Percentiles rank a stretch among this genome's conserved stretches.
Conservation (phyloP, 1,140 invertebrate species). For the Leucophenga varia region DNA sequence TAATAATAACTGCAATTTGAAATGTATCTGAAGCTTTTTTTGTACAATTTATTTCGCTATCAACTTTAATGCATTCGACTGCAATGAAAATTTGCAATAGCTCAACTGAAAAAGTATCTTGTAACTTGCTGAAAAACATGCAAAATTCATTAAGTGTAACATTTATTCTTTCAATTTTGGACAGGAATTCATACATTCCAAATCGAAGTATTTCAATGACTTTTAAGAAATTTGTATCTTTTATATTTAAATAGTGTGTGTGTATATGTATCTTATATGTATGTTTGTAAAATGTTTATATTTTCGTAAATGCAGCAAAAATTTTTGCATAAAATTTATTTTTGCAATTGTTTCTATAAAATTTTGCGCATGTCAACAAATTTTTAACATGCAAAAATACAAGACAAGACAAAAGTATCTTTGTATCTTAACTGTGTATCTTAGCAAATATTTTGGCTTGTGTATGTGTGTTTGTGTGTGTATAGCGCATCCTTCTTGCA, state of each 20-base stretch:
- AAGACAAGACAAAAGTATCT: no score
- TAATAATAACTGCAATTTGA: no score
- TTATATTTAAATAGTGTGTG: constrained; percentile 27
- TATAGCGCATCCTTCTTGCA: constrained; percentile 26
- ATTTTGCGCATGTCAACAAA: constrained; percentile 50
- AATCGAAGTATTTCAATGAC: neutral
- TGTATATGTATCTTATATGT: constrained; percentile 6
- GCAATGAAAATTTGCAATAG: no score
- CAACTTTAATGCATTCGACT: constrained; percentile 46
- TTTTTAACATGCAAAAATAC: no score
- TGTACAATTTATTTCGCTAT: constrained; percentile 21
- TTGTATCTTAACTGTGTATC: constrained; percentile 47
- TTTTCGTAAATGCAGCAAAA: constrained; percentile 41
- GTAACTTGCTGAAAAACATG: constrained; percentile 11
- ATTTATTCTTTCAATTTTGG: no score
- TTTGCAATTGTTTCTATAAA: no score
- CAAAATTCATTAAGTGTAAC: no score
- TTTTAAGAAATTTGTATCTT: no score
- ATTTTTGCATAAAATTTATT: constrained; percentile 5
- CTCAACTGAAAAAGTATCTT: constrained; percentile 29
- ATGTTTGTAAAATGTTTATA: no score
- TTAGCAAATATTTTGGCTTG: constrained; percentile 38
- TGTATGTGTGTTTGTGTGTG: constrained; percentile 5
- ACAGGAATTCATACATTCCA: constrained; percentile 1
- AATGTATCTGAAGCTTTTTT: neutral